Evolutionary conservation across 2,888 invertebrate genomes (phyloP), one percentile per base, ranked within the genome.

Genomic region (Aromia moschata): DNA sequence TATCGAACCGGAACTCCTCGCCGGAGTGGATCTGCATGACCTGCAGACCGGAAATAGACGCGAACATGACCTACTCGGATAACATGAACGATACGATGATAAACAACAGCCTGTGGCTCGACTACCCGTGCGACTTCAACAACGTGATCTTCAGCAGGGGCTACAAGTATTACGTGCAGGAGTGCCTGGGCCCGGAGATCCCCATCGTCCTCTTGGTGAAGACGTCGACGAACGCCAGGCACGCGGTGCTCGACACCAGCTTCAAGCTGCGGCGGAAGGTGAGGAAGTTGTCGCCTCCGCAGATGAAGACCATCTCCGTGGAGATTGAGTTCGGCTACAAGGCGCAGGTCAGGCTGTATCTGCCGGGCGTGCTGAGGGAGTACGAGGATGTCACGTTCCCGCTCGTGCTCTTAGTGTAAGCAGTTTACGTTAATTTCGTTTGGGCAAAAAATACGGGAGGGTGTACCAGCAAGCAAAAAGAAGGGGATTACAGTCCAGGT

Each of bases 321-420:
- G 83, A 89, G 80, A 85, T 91, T 37, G 84, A 86, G 33, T 84
- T 86, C 67, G 89, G 89, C 4, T 88, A 86, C 71, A 85, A 86
- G 70, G 89, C 90, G 3, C 88, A 89, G 75, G 94, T 94, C 1
- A 86, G 92, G 20, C 82, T 96, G 2, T 86, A 89, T 52, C 82
- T 95, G 36, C 96, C 96, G 0, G 93, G 94, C 0, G 89, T 91
- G 4, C 85, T 94, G 74, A 85, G 92, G 68, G 92, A 94, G 73
- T 89, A 92, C 40, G 93, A 94, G 69, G 92, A 92, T 73, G 84
- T 91, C 56, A 89, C 90, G 0, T 89, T 91, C 70, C 94, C 96
- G 0, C 79, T 96, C 11, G 86, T 96, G 1, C 79, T 96, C 2
- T 87, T 93, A 73, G 89, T 94, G 94, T 95, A 84, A 89, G 93